A percentile compares a stretch with the other conserved stretches of the same genome.
phyloP scores from a whole-genome alignment of 1,140 invertebrate genomes.

The Augochlora pura region DNA sequence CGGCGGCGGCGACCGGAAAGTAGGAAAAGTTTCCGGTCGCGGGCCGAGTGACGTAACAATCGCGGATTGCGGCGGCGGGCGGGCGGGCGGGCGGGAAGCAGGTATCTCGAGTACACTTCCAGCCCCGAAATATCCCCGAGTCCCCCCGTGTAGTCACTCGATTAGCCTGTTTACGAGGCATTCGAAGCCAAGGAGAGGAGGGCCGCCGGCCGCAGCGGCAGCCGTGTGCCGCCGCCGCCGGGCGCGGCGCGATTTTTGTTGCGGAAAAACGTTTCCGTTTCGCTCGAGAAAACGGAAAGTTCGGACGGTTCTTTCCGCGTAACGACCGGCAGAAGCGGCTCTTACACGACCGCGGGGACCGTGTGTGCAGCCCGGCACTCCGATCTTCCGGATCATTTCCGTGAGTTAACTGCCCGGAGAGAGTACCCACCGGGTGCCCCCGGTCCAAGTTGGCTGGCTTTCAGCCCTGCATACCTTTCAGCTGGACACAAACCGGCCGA shows the following conservation, averaged over 20 bases:
- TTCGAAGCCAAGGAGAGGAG: not conserved
- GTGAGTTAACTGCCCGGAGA: conserved; percentile 60
- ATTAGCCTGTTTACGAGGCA: conserved; percentile 35
- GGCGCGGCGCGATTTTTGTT: conserved; percentile 39
- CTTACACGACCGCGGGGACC: conserved; percentile 18
- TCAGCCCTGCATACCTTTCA: conserved; percentile 46
- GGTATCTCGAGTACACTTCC: not conserved
- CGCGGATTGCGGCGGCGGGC: not conserved
- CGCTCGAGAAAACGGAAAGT: conserved; percentile 55
- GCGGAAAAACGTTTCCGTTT: conserved; percentile 43
- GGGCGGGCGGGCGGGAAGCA: not conserved
- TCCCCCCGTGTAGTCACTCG: conserved; percentile 17
- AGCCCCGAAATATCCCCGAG: not conserved
- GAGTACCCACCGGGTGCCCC: not conserved
- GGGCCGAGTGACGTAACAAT: not conserved
- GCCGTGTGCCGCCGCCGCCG: no score
- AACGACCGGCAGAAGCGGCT: conserved; percentile 47
- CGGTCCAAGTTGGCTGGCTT: conserved; percentile 44
- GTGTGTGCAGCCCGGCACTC: conserved; percentile 7
- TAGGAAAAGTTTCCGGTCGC: not conserved
- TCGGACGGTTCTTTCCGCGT: conserved; percentile 49
- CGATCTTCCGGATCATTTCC: conserved; percentile 70
- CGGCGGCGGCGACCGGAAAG: conserved; percentile 4
- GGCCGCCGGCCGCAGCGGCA: no score
- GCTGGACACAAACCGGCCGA: conserved; percentile 26